phyloP scores from a whole-genome alignment of 2,113 vertebrate genomes.

The Orycteropus afer region DNA sequence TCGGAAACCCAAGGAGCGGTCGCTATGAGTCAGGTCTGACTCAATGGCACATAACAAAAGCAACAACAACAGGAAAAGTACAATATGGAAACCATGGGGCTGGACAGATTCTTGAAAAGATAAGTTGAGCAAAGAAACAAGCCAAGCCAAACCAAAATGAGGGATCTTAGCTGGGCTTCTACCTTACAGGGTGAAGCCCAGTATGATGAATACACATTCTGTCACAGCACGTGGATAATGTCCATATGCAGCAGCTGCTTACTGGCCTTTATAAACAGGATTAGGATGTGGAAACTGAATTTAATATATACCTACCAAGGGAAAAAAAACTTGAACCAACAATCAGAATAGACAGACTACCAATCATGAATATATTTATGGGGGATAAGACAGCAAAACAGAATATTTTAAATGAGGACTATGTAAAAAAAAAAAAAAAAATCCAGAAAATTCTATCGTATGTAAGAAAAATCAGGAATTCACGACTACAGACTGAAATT shows the following conservation, averaged over 20 bases:
- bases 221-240: not conserved
- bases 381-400: not conserved
- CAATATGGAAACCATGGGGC: not conserved
- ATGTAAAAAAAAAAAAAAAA: not conserved
- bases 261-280: constrained; percentile 14
- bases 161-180: not conserved
- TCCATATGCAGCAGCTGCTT: not conserved
- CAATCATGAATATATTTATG: not conserved
- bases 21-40: no score
- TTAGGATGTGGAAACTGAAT: not conserved
- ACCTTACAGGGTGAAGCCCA: not conserved
- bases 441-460: not conserved
- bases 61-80: constrained; percentile 14
- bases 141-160: not conserved
- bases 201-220: not conserved
- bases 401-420: not conserved
- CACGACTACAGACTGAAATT: not conserved
- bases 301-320: not conserved
- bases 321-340: not conserved
- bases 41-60: no score
- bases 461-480: not conserved
- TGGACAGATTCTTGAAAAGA: not conserved
- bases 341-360: not conserved
- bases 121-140: not conserved
- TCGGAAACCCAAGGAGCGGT: no score